Evolutionary conservation across 2,113 vertebrate genomes (phyloP).

Genomic region (Vireo altiloquus): DNA sequence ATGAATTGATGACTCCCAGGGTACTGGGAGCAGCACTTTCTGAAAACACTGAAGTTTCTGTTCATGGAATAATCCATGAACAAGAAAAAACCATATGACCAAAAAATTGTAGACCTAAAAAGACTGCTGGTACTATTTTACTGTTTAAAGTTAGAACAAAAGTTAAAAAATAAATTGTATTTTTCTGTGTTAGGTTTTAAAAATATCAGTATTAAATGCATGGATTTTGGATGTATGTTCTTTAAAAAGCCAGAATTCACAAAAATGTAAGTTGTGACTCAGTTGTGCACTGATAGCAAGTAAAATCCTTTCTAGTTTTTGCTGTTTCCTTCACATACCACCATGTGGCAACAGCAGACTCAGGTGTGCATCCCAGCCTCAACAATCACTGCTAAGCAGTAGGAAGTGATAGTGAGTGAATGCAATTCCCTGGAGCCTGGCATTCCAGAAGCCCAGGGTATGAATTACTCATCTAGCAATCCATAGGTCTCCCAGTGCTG

Average conservation of each 20-base stretch:
- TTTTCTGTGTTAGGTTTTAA: background rate
- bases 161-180: background rate
- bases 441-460: background rate
- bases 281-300: background rate
- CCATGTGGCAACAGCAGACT: background rate
- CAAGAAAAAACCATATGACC: background rate
- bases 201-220: background rate
- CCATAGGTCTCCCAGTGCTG: background rate
- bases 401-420: background rate
- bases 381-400: background rate
- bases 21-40: background rate
- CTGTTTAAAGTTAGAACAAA: background rate
- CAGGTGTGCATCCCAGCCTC: background rate
- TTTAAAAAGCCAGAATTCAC: background rate
- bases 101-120: background rate
- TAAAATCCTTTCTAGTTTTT: background rate
- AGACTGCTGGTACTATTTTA: background rate
- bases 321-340: background rate
- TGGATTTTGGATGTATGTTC: background rate
- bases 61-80: background rate
- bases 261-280: background rate
- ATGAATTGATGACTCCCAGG: background rate
- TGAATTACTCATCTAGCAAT: background rate
- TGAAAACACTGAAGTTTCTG: background rate
- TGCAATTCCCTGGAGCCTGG: background rate